Base-by-base conservation (phyloP, 2,113 vertebrate genomes). In the Xyliphius kryptos region DNA sequence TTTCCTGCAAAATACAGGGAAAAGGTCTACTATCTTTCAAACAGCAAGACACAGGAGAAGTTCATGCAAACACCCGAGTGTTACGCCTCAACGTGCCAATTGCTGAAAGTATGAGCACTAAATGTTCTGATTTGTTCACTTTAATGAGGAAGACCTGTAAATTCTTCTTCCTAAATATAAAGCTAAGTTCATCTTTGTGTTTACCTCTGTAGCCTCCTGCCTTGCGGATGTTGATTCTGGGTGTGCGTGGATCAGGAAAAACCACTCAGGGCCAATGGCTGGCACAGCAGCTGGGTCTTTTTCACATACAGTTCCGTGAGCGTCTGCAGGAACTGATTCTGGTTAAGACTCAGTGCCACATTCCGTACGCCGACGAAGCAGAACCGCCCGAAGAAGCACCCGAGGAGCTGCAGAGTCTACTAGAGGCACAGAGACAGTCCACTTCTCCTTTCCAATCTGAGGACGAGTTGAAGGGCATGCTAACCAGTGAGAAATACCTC, bases 231-330 rank as follows among this genome's bases (percentile, higher is more conserved):
- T 85, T 88, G 65, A 55, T 94, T 38, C 70, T 98, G 16, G 96
- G 96, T 1, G 47, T 83, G 38, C 86, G 76, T 10, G 94, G 94
- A 57, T 83, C 91, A 20, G 96, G 92, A 15, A 97, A 95, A 86
- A 92, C 88, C 32, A 60, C 76, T 32, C 82, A 88, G 66, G 91
- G 85, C 19, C 80, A 85, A 60, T 84, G 85, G 80, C 55, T 94
- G 50, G 91, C 93, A 46, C 69, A 90, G 37, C 86, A 90, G 56
- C 83, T 97, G 38, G 89, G 87, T 9, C 77, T 99, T 66, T 97
- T 99, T 70, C 88, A 97, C 61, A 89, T 98, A 77, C 92, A 97
- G 7, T 96, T 94, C 79, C 85, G 89, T 53, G 92, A 97, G 75
- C 77, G 78, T 41, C 85, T 99, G 13, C 95, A 97, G 75, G 91